These are phyloP conservation scores for Poeciliopsis turrubarensis DNA, from an alignment of 2,113 vertebrate species.

Conservation along the genomic window DNA sequence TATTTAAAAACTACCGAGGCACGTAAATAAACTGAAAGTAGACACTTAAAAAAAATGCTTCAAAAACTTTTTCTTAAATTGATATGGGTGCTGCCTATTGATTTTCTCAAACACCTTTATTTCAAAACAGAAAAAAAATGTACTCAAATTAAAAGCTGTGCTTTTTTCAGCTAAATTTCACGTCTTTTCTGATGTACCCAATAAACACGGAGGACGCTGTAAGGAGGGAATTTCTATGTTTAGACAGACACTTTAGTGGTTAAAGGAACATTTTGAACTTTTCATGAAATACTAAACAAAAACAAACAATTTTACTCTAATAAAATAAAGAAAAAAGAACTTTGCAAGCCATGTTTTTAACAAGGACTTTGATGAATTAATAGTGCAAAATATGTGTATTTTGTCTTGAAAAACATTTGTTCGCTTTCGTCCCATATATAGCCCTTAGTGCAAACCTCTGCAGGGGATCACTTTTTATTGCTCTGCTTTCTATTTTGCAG, in stretches of 20 bases:
- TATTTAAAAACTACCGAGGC: neutral
- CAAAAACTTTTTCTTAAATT: neutral
- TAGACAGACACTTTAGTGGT: constrained; percentile 55
- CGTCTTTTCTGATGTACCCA: neutral
- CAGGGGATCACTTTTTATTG: constrained; percentile 23
- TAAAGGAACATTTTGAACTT: constrained; percentile 48
- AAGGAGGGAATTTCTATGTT: neutral
- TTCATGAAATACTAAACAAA: constrained; percentile 41
- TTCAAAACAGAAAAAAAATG: neutral
- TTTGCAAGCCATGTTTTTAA: constrained; percentile 71
- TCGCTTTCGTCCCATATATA: constrained; percentile 40
- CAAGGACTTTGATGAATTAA: constrained; percentile 68
- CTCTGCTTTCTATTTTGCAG: constrained; percentile 18
- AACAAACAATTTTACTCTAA: constrained; percentile 61
- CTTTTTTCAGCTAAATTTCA: too few relatives aligned
- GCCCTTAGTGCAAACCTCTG: constrained; percentile 71
- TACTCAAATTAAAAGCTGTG: neutral
- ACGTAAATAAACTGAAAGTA: neutral
- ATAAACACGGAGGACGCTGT: neutral
- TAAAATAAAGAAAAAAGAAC: constrained; percentile 25
- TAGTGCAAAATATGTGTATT: constrained; percentile 70
- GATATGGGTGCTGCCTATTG: neutral
- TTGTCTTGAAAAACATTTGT: constrained; percentile 25
- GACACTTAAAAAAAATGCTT: too few relatives aligned
- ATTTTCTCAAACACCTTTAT: neutral